Conservation (phyloP, 2,113 vertebrate species). For the Bufo gargarizans region DNA sequence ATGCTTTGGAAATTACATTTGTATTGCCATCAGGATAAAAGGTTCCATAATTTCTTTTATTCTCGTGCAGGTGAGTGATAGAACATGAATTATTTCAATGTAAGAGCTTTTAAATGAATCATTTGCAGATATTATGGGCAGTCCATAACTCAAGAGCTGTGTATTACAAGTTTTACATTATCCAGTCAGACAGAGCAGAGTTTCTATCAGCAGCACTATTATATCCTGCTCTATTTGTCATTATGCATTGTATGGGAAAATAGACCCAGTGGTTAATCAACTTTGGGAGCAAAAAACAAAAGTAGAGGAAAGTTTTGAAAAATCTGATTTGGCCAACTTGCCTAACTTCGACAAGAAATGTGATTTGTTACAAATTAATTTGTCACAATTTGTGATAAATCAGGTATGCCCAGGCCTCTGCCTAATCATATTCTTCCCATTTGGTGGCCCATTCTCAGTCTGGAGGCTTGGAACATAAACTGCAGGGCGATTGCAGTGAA, state of each 20-base stretch:
- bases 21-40: slow-evolving; percentile 51
- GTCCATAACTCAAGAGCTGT: slow-evolving; percentile 51
- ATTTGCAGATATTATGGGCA: slow-evolving; percentile 53
- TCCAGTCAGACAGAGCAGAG: slow-evolving; percentile 14
- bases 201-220: slow-evolving; percentile 34
- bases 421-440: no score
- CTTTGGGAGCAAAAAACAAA: not conserved
- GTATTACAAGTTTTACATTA: slow-evolving; percentile 37
- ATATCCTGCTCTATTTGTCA: slow-evolving; percentile 44
- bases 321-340: not conserved
- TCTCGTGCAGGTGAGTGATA: slow-evolving; percentile 49
- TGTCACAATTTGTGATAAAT: no score
- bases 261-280: slow-evolving; percentile 18
- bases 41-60: slow-evolving; percentile 46
- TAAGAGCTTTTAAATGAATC: slow-evolving; percentile 56
- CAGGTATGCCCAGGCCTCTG: no score
- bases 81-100: slow-evolving; percentile 50
- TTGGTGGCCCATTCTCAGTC: no score
- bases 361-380: no score
- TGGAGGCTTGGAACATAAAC: no score
- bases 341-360: no score
- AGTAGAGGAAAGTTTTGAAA: slow-evolving; percentile 5
- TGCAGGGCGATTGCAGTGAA: no score
- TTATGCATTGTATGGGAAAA: slow-evolving; percentile 35
- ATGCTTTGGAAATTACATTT: slow-evolving; percentile 53